phyloP scores from a whole-genome alignment of 2,113 vertebrate genomes.

The Pipa parva region DNA sequence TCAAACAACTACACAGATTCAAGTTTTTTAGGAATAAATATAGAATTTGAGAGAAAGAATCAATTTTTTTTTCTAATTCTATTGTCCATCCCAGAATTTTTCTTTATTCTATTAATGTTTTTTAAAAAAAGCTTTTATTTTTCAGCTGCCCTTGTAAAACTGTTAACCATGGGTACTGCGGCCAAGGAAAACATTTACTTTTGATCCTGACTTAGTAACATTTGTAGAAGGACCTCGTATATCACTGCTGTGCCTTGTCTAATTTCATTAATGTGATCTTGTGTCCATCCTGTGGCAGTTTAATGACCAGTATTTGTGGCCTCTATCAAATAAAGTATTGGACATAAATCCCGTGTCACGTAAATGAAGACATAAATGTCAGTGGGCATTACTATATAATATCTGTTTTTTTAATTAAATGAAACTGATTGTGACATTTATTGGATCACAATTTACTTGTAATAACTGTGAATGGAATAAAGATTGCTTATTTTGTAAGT shows the following conservation, averaged over 20 bases:
- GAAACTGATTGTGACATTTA: slow-evolving; percentile 88
- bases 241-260: slow-evolving; percentile 71
- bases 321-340: slow-evolving; percentile 74
- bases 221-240: slow-evolving; percentile 51
- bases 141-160: slow-evolving; percentile 45
- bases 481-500: slow-evolving; percentile 64
- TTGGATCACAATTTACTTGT: slow-evolving; percentile 78
- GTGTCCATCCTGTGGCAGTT: slow-evolving; percentile 79
- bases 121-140: too few species aligned
- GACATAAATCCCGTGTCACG: slow-evolving; percentile 76
- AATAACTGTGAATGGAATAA: slow-evolving; percentile 68
- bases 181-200: slow-evolving; percentile 55
- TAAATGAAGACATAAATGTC: slow-evolving; percentile 83
- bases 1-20: too few species aligned
- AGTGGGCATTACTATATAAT: slow-evolving; percentile 79
- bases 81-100: too few species aligned
- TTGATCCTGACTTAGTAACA: slow-evolving; percentile 46
- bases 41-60: too few species aligned
- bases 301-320: slow-evolving; percentile 91
- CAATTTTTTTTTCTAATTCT: too few species aligned
- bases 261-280: slow-evolving; percentile 85
- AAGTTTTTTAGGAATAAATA: too few species aligned
- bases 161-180: slow-evolving; percentile 18
- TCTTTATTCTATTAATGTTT: too few species aligned
- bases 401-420: slow-evolving; percentile 98